phyloP scores from a whole-genome alignment of 2,797 vertebrate genomes.

The Tokudaia muenninki region DNA sequence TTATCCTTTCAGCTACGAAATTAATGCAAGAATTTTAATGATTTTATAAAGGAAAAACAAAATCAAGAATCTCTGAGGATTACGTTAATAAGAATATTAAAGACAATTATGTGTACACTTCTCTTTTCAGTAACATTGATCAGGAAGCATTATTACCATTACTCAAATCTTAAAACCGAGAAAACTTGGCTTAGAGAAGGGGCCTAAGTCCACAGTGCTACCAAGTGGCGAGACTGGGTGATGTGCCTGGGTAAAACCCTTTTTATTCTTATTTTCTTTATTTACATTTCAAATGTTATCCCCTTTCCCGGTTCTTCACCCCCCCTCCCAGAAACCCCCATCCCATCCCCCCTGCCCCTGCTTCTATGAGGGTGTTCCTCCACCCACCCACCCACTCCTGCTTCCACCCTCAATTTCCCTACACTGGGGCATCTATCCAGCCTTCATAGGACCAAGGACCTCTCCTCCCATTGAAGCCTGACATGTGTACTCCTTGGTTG shows the following conservation, averaged over 20 bases:
- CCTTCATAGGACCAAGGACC: too few relatives aligned
- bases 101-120: slow-evolving; percentile 42
- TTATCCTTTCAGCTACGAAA: slow-evolving; percentile 28
- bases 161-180: not conserved
- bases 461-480: too few relatives aligned
- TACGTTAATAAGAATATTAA: slow-evolving; percentile 14
- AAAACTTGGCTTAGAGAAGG: slow-evolving; percentile 35
- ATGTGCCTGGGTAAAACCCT: not conserved
- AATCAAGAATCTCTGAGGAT: not conserved
- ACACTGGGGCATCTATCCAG: too few relatives aligned
- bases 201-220: slow-evolving; percentile 27
- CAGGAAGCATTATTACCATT: not conserved
- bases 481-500: too few relatives aligned
- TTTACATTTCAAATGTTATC: too few relatives aligned
- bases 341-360: too few relatives aligned
- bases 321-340: too few relatives aligned
- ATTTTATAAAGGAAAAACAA: not conserved
- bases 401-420: too few relatives aligned
- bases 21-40: slow-evolving; percentile 40
- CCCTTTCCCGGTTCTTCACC: too few relatives aligned
- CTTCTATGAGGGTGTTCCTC: too few relatives aligned
- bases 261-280: too few relatives aligned
- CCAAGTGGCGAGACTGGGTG: not conserved
- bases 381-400: too few relatives aligned
- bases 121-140: slow-evolving; percentile 41